A percentile compares a stretch with the other conserved stretches of the same genome.
Conservation (phyloP, 2,797 vertebrate genomes). For the Babyrousa celebensis region DNA sequence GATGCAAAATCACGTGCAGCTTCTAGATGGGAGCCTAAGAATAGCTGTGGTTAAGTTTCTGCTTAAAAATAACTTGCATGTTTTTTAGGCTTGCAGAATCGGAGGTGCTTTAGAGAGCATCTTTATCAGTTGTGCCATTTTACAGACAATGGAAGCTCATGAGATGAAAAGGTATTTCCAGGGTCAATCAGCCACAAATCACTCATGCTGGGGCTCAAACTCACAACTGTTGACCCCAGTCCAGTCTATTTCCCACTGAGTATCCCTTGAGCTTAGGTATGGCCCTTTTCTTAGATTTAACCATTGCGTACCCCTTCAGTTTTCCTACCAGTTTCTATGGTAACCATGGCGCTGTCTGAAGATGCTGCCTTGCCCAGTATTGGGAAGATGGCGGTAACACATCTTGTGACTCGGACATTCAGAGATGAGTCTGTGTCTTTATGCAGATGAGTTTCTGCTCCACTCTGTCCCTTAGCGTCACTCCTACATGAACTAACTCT, state of each 20-base stretch:
- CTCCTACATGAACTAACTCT: not conserved
- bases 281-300: not conserved
- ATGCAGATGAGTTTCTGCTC: not conserved
- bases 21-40: conserved; percentile 57
- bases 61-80: conserved; percentile 57
- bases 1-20: conserved; percentile 40
- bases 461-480: not conserved
- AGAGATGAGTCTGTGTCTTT: conserved; percentile 21
- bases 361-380: not conserved
- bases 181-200: not conserved
- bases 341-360: not conserved
- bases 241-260: not conserved
- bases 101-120: conserved; percentile 34
- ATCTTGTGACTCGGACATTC: not conserved
- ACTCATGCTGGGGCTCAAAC: not conserved
- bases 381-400: not conserved
- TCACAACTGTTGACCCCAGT: not conserved
- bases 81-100: conserved; percentile 56
- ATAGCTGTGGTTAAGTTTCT: conserved; percentile 60
- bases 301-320: not conserved
- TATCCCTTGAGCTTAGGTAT: not conserved
- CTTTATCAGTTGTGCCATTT: conserved; percentile 47
- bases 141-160: not conserved
- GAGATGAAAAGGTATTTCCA: not conserved
- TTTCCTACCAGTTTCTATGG: not conserved